These are phyloP conservation scores for Cairina moschata DNA, from an alignment of 2,113 vertebrate genomes.

Conservation along the genomic window DNA sequence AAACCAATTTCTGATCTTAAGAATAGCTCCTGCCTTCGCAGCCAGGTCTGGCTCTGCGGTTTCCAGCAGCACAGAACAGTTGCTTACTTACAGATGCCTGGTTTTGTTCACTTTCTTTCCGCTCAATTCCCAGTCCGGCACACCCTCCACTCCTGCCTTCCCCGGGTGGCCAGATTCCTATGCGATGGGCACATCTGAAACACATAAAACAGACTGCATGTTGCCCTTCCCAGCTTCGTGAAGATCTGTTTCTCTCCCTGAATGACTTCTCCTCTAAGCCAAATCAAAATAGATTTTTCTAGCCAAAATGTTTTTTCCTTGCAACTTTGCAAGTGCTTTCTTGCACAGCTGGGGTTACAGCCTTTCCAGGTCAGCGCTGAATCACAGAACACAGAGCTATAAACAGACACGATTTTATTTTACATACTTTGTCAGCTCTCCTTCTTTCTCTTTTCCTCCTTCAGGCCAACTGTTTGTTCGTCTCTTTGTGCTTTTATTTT, in stretches of 20 bases:
- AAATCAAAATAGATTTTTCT: not conserved
- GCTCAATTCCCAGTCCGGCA: not conserved
- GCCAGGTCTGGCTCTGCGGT: not conserved
- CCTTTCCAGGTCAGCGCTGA: not conserved
- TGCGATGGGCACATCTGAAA: not conserved
- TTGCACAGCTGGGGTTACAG: not conserved
- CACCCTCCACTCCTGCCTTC: not conserved
- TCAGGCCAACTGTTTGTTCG: not conserved
- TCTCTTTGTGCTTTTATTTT: not conserved
- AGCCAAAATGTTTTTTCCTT: not conserved
- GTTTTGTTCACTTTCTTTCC: not conserved
- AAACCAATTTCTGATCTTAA: not conserved
- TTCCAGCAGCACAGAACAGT: slow-evolving; percentile 27
- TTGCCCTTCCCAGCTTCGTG: not conserved
- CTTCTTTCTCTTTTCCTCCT: not conserved
- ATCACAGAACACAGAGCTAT: not conserved
- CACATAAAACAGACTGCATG: not conserved
- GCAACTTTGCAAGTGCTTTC: not conserved
- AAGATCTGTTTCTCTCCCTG: not conserved
- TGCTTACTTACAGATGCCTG: slow-evolving; percentile 27
- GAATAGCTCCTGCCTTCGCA: not conserved
- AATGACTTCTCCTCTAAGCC: not conserved
- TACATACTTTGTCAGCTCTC: not conserved
- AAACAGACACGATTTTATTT: not conserved
- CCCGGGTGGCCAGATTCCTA: not conserved